These are phyloP conservation scores for Epinephelus coioides DNA, from an alignment of 2,797 vertebrate genomes.

Conservation along the genomic window DNA sequence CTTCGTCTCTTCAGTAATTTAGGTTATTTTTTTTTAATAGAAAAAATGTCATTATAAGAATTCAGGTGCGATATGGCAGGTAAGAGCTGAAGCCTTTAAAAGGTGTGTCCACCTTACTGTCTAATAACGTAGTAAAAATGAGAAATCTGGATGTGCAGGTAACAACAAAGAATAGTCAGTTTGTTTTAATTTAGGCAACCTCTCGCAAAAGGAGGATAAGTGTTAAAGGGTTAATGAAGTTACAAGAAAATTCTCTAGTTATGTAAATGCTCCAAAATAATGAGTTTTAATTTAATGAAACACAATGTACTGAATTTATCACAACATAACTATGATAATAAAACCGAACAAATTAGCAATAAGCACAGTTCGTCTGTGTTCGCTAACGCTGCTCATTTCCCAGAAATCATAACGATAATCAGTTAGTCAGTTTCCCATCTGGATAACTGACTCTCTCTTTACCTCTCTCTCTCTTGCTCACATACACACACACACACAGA, in stretches of 20 bases:
- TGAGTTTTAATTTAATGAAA: neutral
- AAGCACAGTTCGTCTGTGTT: neutral
- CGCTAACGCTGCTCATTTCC: conserved; percentile 45
- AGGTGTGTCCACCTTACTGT: no score
- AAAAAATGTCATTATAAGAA: no score
- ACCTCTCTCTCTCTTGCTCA: no score
- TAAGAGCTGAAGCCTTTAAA: no score
- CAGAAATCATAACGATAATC: conserved; percentile 50
- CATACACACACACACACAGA: neutral
- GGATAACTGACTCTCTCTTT: neutral
- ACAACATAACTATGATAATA: neutral
- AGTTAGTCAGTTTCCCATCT: conserved; percentile 55
- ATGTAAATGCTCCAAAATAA: neutral
- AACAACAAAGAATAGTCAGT: no score
- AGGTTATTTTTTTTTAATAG: no score
- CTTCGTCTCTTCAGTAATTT: no score
- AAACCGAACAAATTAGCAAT: conserved; percentile 15
- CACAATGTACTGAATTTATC: neutral
- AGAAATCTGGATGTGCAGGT: no score
- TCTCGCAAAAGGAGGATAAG: neutral
- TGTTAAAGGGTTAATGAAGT: neutral
- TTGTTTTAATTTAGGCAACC: no score
- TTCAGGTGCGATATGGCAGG: no score
- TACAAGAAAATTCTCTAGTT: neutral
- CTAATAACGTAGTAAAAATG: no score